Base-by-base conservation (phyloP, 2,888 invertebrate genomes). In the Strigamia crassipes region DNA sequence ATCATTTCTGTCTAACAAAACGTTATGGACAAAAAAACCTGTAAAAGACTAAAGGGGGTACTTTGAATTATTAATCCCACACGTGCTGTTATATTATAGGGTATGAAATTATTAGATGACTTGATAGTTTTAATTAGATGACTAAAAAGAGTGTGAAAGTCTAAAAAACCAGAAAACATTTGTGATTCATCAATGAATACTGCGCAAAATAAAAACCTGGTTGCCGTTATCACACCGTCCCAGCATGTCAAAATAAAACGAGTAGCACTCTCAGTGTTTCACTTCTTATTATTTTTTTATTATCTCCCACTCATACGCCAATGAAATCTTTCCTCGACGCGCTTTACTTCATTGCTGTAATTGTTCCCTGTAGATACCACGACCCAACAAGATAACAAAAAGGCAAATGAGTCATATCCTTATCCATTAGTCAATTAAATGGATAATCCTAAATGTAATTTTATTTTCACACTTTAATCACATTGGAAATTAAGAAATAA, bases 351-450 rank as follows among this genome's bases (percentile, higher is more conserved):
- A 56, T 5, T 56, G 56, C 21, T 56, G n/a, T 56, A 56, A 56
- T 56, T 56, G n/a, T 51, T 56, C 56, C 56, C 56, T 18, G n/a
- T 56, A 18, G 56, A 56, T 56, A 56, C 18, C n/a, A 21, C n/a
- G 4, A 5, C 56, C 5, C n/a, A 56, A 56, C 56, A 56, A 18
- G 56, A 56, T 56, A 56, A 56, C 56, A 18, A 56, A 56, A 56
- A 56, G 56, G 56, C 56, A 56, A 56, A 56, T 56, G 56, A 56
- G n/a, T 56, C 56, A 56, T 18, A 56, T 56, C 56, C 56, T 56
- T 56, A 56, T 18, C 56, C 56, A 56, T 18, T 56, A 18, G 56
- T 56, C 56, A 56, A 56, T 18, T 56, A 56, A 56, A 56, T 56
- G 56, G 56, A 56, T 56, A 9, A 56, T 56, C 56, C 56, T n/a